Evolutionary conservation across 2,888 invertebrate genomes (phyloP), one percentile per base, ranked within the genome.

Genomic region (Drosophila acutilabella): DNA sequence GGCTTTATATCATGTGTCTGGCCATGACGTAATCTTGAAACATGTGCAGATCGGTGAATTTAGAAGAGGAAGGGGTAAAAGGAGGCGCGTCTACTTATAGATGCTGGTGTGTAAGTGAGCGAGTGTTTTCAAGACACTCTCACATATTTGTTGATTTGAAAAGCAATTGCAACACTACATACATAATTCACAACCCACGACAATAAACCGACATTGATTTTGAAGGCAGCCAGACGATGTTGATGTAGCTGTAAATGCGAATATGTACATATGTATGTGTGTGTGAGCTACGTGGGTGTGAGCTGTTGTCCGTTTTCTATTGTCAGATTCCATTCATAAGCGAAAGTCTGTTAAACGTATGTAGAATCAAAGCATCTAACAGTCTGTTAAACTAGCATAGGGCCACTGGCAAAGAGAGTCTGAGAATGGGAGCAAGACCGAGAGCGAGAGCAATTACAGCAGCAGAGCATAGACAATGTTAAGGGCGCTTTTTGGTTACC

Each of bases 161-260:
- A 72, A 69, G 51, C 44, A 52, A 36, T 36, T 30, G 59, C 67
- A 60, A 71, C 52, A 64, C 57, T 48, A 40, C 14, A 33, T 36
- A 36, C n/a, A 61, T 51, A 65, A 64, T 79, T 73, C 56, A 52
- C 71, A 66, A 45, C 67, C 77, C 74, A 74, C 80, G 66, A 60
- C 83, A 80, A 85, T 75, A 65, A 68, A 73, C 72, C 83, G 84
- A 67, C 87, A 87, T 86, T 87, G 87, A 81, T 83, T 81, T 74
- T 64, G 84, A 82, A 84, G 84, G 84, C 80, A 80, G 51, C 54
- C 62, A 69, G 57, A 67, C 71, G 54, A 18, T 52, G 62, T 53
- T 47, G 54, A 40, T 53, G 38, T 51, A 44, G 18, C 23, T 54
- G 44, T 56, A 41, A 42, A 30, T 41, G 23, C 26, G 11, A 11